A percentile compares a stretch with the other conserved stretches of the same genome.
Evolutionary conservation across 2,113 vertebrate species (phyloP).

Genomic region (Ivindomyrus marchei): DNA sequence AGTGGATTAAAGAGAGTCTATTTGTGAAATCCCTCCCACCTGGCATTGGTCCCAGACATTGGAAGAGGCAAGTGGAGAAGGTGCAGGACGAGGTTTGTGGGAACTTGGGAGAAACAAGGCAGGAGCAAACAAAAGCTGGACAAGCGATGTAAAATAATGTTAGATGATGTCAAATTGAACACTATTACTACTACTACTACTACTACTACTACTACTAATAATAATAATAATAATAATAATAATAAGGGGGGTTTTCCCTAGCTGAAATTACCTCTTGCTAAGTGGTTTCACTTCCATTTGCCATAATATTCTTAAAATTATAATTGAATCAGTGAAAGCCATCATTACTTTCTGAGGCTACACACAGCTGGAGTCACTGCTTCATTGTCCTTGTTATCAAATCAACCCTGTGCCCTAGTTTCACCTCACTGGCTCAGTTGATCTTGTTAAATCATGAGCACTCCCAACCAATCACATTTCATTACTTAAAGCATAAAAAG

Average conservation of each 20-base stretch:
- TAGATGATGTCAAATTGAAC: neutral
- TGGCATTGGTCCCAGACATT: neutral
- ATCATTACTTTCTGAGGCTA: neutral
- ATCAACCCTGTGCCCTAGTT: neutral
- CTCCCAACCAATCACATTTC: neutral
- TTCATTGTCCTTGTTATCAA: neutral
- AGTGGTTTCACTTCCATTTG: neutral
- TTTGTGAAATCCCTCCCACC: neutral
- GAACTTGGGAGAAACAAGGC: neutral
- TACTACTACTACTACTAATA: neutral
- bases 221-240: neutral
- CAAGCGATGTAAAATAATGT: neutral
- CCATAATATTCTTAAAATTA: neutral
- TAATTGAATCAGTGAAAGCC: neutral
- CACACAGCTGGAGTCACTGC: neutral
- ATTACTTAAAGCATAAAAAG: neutral
- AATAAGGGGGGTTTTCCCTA: neutral
- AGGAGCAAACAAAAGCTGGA: neutral
- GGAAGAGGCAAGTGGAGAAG: neutral
- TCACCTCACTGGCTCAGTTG: neutral
- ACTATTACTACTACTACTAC: neutral
- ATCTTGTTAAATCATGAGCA: neutral
- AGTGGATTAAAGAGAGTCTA: neutral
- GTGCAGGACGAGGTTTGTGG: neutral
- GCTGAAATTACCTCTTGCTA: neutral